Percentiles rank a stretch among this genome's conserved stretches.
phyloP scores from a whole-genome alignment of 2,113 vertebrate species.

The Serilophus lunatus region DNA sequence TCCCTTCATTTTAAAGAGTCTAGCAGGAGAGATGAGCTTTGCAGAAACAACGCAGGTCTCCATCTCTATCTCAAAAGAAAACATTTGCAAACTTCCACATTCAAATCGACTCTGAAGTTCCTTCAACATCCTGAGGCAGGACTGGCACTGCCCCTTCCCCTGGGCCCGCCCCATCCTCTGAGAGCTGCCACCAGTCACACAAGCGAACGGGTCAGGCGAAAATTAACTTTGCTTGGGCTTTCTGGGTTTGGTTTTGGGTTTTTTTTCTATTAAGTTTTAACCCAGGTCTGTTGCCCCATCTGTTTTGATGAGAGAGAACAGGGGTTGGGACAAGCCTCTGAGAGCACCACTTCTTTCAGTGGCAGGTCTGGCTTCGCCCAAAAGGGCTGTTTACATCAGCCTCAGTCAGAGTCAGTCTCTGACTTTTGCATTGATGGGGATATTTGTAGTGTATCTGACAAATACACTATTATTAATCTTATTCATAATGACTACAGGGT shows the following conservation, averaged over 20 bases:
- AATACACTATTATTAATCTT: neutral
- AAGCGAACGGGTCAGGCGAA: neutral
- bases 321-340: neutral
- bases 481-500: neutral
- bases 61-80: neutral
- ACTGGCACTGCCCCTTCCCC: neutral
- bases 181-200: accelerated
- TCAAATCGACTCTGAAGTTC: neutral
- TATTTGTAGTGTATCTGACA: neutral
- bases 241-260: accelerated
- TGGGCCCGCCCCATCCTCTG: neutral
- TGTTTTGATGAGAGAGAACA: neutral
- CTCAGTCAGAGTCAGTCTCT: neutral
- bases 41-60: neutral
- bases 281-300: neutral
- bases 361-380: neutral
- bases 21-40: neutral
- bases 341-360: accelerated
- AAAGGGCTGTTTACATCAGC: neutral
- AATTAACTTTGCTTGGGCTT: neutral
- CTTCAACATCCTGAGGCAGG: neutral
- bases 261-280: neutral
- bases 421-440: neutral
- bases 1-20: neutral
- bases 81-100: neutral